These are phyloP conservation scores for Elgonia sp. DNA, from an alignment of 2,888 invertebrate species.

Conservation along the genomic window DNA sequence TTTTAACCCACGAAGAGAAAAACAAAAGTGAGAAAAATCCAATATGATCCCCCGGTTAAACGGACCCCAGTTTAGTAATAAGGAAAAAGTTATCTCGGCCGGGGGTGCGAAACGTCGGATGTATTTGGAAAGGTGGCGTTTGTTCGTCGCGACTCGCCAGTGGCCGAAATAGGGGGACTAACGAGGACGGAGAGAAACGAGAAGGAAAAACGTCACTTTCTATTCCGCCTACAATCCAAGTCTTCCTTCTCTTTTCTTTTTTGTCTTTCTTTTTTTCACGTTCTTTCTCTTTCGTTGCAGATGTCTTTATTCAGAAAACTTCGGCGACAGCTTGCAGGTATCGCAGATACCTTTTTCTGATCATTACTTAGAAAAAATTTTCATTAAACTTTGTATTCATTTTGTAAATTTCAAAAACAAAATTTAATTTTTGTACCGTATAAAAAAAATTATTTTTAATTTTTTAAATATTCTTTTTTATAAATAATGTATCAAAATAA, in stretches of 20 bases:
- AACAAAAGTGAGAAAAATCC: no score
- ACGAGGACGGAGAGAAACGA: conserved; percentile 12
- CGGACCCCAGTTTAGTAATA: no score
- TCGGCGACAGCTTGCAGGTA: conserved; percentile 7
- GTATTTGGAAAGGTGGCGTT: conserved; percentile 26
- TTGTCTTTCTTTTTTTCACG: not conserved
- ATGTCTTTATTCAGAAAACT: not conserved
- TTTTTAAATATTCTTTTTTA: no score
- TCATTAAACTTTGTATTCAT: no score
- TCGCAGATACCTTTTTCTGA: conserved; percentile 11
- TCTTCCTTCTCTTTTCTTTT: not conserved
- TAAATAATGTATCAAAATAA: no score
- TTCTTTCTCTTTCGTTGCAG: conserved; percentile 12
- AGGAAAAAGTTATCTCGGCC: no score
- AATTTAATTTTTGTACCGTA: no score
- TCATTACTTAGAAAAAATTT: no score
- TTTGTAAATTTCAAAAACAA: no score
- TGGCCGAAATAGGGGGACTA: conserved; percentile 22
- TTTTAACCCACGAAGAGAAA: no score
- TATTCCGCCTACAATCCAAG: conserved; percentile 38
- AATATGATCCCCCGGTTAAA: no score
- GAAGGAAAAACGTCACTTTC: conserved; percentile 41
- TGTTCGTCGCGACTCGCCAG: conserved; percentile 1
- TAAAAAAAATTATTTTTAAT: no score
- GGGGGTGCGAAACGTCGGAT: not conserved